A percentile compares a stretch with the other conserved stretches of the same genome.
phyloP scores from a whole-genome alignment of 2,888 invertebrate species.

The Melinaea marsaeus region DNA sequence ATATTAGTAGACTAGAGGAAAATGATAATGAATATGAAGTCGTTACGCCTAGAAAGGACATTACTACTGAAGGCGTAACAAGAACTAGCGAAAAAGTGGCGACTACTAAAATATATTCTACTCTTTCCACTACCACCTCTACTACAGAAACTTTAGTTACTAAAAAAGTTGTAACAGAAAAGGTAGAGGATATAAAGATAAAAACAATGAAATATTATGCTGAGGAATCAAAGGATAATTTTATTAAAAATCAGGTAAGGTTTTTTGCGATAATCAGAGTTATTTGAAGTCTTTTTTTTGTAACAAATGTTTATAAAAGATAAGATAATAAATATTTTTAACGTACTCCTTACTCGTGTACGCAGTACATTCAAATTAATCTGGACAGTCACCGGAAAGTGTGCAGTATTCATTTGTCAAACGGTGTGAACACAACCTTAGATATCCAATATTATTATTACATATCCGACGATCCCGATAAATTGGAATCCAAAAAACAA shows the following conservation, averaged over 20 bases:
- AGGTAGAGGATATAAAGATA: neutral
- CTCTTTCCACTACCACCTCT: too few relatives aligned
- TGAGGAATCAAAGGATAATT: conserved; percentile 35
- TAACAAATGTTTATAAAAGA: neutral
- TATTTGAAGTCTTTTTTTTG: neutral
- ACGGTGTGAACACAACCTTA: conserved; percentile 47
- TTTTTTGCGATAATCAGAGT: too few relatives aligned
- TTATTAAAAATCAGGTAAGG: conserved; percentile 45
- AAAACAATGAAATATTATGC: conserved; percentile 6
- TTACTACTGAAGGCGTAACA: conserved; percentile 2
- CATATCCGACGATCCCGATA: conserved; percentile 81
- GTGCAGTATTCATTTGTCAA: conserved; percentile 67
- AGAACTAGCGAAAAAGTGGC: conserved; percentile 14
- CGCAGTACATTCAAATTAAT: conserved; percentile 67
- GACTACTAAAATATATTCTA: too few relatives aligned
- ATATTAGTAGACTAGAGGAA: conserved; percentile 7
- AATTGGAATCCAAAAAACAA: conserved; percentile 71
- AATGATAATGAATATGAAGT: conserved; percentile 10
- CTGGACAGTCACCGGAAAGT: conserved; percentile 67
- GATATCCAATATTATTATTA: conserved; percentile 84
- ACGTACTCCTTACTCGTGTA: conserved; percentile 22
- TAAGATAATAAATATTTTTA: neutral
- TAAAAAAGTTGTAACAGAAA: neutral
- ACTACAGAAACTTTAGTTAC: neutral
- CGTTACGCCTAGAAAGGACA: conserved; percentile 9